Evolutionary conservation across 2,888 invertebrate genomes (phyloP).

Genomic region (Zaprionus bogoriensis): DNA sequence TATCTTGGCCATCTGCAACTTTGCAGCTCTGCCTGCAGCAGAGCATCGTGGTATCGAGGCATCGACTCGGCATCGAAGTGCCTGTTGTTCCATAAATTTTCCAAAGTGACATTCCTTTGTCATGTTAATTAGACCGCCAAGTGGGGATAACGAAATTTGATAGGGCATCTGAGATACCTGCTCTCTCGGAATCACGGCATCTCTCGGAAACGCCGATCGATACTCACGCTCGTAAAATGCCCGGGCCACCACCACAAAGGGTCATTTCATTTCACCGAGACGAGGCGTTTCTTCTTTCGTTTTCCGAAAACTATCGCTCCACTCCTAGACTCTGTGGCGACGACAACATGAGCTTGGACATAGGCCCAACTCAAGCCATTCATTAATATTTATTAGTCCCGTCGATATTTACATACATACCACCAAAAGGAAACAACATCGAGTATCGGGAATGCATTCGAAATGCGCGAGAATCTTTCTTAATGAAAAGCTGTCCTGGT

Average conservation of each 20-base stretch:
- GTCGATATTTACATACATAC: conserved; percentile 45
- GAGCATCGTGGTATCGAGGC: no score
- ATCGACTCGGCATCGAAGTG: conserved; percentile 49
- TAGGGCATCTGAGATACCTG: conserved; percentile 74
- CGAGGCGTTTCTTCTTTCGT: no score
- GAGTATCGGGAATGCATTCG: background rate
- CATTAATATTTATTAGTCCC: conserved; percentile 52
- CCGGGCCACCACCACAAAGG: conserved; percentile 36
- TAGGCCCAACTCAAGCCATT: no score
- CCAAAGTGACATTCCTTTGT: conserved; percentile 75
- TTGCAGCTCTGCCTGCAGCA: conserved; percentile 44
- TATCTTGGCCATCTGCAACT: conserved; percentile 67
- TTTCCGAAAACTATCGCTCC: background rate
- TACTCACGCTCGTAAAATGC: conserved; percentile 44
- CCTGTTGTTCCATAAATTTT: conserved; percentile 63
- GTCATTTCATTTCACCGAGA: conserved; percentile 41
- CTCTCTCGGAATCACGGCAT: conserved; percentile 37
- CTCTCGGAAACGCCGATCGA: background rate
- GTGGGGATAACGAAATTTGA: conserved; percentile 71
- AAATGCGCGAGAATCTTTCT: background rate
- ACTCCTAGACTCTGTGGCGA: conserved; percentile 59
- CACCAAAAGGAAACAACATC: conserved; percentile 10
- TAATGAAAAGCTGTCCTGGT: background rate
- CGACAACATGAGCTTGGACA: conserved; percentile 49
- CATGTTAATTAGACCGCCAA: conserved; percentile 80